phyloP scores from a whole-genome alignment of 1,140 invertebrate genomes.

The Drosophila burlai region DNA sequence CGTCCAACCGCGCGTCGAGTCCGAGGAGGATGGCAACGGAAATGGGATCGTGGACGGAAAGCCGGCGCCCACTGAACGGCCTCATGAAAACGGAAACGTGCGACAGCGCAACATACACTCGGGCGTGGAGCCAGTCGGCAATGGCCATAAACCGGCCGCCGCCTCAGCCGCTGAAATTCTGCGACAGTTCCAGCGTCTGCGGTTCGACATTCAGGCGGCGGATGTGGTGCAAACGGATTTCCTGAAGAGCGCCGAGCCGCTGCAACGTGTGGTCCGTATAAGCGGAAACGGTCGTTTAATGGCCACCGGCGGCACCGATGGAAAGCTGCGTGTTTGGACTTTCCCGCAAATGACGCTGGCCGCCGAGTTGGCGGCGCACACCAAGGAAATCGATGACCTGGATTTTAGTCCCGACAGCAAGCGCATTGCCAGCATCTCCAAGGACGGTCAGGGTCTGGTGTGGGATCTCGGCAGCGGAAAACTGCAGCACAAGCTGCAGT shows the following conservation, averaged over 20 bases:
- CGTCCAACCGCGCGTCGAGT: conserved; percentile 90
- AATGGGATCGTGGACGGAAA: conserved; percentile 36
- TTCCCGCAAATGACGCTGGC: conserved; percentile 92
- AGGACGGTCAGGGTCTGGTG: conserved; percentile 93
- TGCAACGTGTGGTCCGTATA: conserved; percentile 95
- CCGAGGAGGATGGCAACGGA: conserved; percentile 62
- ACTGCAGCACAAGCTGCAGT: conserved; percentile 87
- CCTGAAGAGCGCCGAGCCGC: conserved; percentile 89
- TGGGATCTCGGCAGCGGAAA: conserved; percentile 89
- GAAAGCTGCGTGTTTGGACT: conserved; percentile 94
- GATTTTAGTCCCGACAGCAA: conserved; percentile 93
- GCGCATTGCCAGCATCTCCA: conserved; percentile 92
- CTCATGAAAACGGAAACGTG: conserved; percentile 75
- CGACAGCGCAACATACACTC: conserved; percentile 64
- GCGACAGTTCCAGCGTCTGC: conserved; percentile 88
- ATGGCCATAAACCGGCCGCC: conserved; percentile 52
- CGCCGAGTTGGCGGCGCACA: conserved; percentile 90
- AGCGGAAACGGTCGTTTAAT: conserved; percentile 91
- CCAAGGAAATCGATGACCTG: conserved; percentile 95
- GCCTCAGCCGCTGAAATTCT: conserved; percentile 85
- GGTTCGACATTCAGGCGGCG: conserved; percentile 89
- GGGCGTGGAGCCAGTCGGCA: conserved; percentile 69
- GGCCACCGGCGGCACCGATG: conserved; percentile 96
- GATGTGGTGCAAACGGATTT: conserved; percentile 93
- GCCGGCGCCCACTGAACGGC: conserved; percentile 60